Base-by-base conservation (phyloP, 1,140 invertebrate species). In the Drosophila nikananu region DNA sequence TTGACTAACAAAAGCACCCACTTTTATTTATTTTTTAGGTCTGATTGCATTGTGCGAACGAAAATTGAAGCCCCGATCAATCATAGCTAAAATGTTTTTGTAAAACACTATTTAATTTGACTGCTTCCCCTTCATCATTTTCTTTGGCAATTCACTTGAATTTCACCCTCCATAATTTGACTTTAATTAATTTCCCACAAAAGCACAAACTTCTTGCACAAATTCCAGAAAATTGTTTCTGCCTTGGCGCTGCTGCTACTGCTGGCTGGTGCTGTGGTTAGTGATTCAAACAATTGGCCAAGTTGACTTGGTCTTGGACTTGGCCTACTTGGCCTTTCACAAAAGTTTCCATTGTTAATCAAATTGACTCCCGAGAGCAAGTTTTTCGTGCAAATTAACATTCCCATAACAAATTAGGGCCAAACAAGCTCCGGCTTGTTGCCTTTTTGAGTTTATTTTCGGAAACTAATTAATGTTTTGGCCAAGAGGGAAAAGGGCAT, bases 311-410 rank as follows among this genome's bases (percentile, higher is more conserved):
- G 51, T 62, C 62, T 77, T 68, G 63, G 64, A 59, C 64, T 75
- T 80, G 58, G 81, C 71, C 52, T 59, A 44, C 35, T 77, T 57
- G 54, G 64, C 66, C 23, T 32, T 49, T 51, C 51, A 37, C 37
- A 46, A 73, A 84, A 84, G 19, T 86, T 86, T 81, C 30, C 35
- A 86, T 84, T 86, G 82, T 84, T 86, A 74, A 86, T 81, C 67
- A 86, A 84, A 83, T 81, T 73, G 64, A 78, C 82, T 86, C 68
- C 54, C 51, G 51, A 78, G 68, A 62, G 51, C 35, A 81, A 81
- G 74, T 86, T 52, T 52, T 84, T 81, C 68, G 48, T 41, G 60
- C 77, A 86, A 84, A 84, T 86, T 77, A 84, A 81, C 73, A 78
- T 81, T 77, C 64, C 30, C 77, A 66, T 77, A 86, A 70, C 63